These are phyloP conservation scores for Eolophus roseicapilla DNA, from an alignment of 2,113 vertebrate genomes.

Conservation along the genomic window DNA sequence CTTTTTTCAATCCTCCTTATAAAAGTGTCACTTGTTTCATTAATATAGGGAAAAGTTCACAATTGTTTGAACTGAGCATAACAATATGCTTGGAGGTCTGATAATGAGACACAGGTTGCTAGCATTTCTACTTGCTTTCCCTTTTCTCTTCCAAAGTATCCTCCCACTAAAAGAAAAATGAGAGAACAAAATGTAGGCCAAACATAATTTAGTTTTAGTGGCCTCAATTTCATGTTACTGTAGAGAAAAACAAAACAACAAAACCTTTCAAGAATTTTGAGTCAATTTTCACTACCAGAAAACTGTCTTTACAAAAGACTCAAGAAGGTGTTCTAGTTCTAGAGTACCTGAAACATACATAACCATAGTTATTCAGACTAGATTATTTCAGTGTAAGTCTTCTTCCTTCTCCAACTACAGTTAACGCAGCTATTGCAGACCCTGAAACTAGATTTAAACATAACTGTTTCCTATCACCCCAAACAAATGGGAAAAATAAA, in stretches of 20 bases:
- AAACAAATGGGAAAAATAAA: not conserved
- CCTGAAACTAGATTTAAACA: not conserved
- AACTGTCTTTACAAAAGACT: not conserved
- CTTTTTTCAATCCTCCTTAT: not conserved
- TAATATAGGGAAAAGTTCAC: not conserved
- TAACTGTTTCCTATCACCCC: not conserved
- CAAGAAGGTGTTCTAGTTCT: not conserved
- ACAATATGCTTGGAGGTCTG: not conserved
- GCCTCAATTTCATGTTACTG: not conserved
- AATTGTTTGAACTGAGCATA: not conserved
- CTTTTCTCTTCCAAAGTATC: not conserved
- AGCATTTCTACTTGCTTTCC: not conserved
- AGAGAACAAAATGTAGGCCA: not conserved
- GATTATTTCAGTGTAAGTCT: not conserved
- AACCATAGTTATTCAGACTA: not conserved
- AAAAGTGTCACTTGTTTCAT: not conserved
- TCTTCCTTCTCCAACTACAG: not conserved
- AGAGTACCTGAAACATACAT: not conserved
- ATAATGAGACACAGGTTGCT: fast-evolving
- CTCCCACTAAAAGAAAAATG: not conserved
- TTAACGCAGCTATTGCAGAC: not conserved
- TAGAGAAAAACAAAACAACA: not conserved
- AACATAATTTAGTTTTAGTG: not conserved
- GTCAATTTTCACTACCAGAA: not conserved
- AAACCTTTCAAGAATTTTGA: not conserved